Evolutionary conservation across 1,140 invertebrate species (phyloP), one percentile per base, ranked within the genome.

Genomic region (Branchinecta lindahli): DNA sequence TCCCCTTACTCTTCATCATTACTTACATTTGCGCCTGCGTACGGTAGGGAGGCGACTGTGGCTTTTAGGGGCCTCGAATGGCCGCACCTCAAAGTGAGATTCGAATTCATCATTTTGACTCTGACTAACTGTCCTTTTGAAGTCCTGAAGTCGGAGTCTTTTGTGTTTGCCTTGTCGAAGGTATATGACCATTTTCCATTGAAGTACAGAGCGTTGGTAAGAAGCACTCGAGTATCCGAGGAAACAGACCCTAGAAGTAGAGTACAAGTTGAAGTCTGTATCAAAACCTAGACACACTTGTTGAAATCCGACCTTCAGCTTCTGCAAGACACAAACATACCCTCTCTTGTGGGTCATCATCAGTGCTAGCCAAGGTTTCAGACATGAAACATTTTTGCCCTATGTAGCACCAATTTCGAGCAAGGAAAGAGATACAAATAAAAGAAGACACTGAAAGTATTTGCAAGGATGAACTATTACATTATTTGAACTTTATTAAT

Each of bases 161-260:
- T 61, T 61, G 71, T 72, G 67, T 70, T 45, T 67, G n/a, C 18
- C 46, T 18, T 15, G 61, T 72, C 68, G 47, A 72, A 72, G 15
- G 68, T 18, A 12, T 65, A 45, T 44, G 44, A 8, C 71, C 71
- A 72, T n/a, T 46, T 47, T n/a, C 71, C 71, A 66, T 72, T 72
- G 46, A 72, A 72, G 68, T 72, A 72, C 21, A 72, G 45, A 15
- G 71, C 71, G 45, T 72, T 72, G 44, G 68, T 69, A 44, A 72
- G 52, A 44, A 72, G 66, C 20, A 72, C 0, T 21, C 46, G 68
- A 44, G 71, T 72, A 33, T 66, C 21, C n/a, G 69, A 44, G 10
- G 68, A 45, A 44, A 71, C 44, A 8, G 70, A 71, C 20, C 70
- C 70, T 71, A 45, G 18, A 61, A 33, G 33, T 33, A 33, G 33